Evolutionary conservation across 2,888 invertebrate genomes (phyloP).

Genomic region (Euspilapteryx auroguttella): DNA sequence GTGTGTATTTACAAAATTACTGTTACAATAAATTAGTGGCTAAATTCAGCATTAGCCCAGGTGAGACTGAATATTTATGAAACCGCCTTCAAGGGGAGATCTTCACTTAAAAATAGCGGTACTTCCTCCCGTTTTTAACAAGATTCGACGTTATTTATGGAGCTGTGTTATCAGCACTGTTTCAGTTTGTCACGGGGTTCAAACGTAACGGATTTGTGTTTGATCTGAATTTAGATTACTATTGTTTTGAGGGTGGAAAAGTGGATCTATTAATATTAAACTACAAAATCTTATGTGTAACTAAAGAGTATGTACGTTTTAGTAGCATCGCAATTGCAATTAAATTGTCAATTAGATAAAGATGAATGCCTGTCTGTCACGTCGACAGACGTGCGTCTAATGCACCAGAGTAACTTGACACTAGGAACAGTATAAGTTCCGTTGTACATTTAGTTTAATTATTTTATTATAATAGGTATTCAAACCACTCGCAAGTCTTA

Average conservation of each 20-base stretch:
- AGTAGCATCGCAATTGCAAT: constrained; percentile 22
- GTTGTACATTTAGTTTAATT: no score
- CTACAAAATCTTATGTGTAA: no score
- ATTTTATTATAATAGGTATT: no score
- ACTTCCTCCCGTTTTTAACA: constrained; percentile 51
- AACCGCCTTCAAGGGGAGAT: constrained; percentile 40
- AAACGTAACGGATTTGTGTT: constrained; percentile 39
- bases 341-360: constrained; percentile 25
- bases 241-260: no score
- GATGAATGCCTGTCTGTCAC: constrained; percentile 18
- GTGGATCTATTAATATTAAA: no score
- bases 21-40: constrained; percentile 53
- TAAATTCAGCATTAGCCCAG: constrained; percentile 54
- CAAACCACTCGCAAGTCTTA: no score
- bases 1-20: constrained; percentile 51
- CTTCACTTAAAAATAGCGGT: constrained; percentile 46
- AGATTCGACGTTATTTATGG: constrained; percentile 57
- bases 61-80: constrained; percentile 60
- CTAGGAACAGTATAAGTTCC: no score
- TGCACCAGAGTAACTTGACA: no score
- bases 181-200: constrained; percentile 47
- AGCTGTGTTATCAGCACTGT: no score
- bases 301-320: no score
- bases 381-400: no score
- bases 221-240: no score